Evolutionary conservation across 2,888 invertebrate genomes (phyloP), one percentile per base, ranked within the genome.

Genomic region (Polymixis flavicincta): DNA sequence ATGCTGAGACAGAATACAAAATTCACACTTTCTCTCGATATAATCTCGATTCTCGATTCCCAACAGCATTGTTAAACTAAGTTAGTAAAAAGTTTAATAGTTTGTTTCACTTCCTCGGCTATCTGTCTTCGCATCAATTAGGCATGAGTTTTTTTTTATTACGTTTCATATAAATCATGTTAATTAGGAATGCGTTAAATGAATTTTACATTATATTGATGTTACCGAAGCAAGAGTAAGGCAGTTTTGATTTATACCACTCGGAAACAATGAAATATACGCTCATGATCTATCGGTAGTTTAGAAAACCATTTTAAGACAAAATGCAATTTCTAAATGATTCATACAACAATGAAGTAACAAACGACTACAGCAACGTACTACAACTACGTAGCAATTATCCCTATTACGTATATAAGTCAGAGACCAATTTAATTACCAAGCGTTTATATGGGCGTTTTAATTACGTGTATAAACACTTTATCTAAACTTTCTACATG

Each of bases 1-100:
- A 85, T 84, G 82, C 88, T 85, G 84, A 84, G 80, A 82, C 83
- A 74, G 91, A 91, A 91, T 91, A 89, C 88, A 89, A 87, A 86
- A 88, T 88, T 87, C 74, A 80, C 80, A 88, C 91, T 91, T 91
- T 91, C 91, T 89, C 91, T 89, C 85, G 80, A 84, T 87, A 79
- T 85, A 71, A 79, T 78, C 82, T 82, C 70, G 50, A 80, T 77
- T 81, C 85, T 59, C 64, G 63, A 83, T 70, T 79, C 79, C 79
- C 79, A 83, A 69, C 84, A 70, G 79, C 80, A 84, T 87, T 88
- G 86, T 88, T 85, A 70, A 32, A 59, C 66, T 37, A 55, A 76
- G 28, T 67, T 71, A 59, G 28, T 71, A 78, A 87, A 86, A 85
- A 79, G 63, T 71, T 76, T 55, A 57, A 54, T 69, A 66, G 64